These are phyloP conservation scores for Petroica traversi DNA, from an alignment of 2,113 vertebrate genomes.

Conservation along the genomic window DNA sequence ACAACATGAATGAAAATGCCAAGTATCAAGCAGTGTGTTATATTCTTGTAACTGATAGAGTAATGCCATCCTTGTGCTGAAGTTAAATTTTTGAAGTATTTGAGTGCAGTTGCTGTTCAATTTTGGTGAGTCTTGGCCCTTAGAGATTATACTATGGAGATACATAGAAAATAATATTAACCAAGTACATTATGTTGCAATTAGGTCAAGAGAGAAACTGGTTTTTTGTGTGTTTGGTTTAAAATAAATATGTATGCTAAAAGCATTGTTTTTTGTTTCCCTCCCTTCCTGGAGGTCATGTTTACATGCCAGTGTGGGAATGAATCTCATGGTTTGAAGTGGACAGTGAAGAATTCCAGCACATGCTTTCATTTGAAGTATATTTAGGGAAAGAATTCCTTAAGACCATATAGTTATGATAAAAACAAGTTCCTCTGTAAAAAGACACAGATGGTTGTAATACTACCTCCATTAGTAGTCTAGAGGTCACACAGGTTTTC, in stretches of 20 bases:
- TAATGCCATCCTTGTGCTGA: neutral
- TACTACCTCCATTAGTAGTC: neutral
- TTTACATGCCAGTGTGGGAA: slow-evolving; percentile 66
- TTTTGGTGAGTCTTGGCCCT: neutral
- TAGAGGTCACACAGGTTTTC: neutral
- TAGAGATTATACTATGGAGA: neutral
- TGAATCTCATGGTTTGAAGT: slow-evolving; percentile 66
- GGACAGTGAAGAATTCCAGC: slow-evolving; percentile 60
- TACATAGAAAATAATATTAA: neutral
- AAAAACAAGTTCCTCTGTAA: neutral
- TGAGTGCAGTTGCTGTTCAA: neutral
- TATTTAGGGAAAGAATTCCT: slow-evolving; percentile 59
- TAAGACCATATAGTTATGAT: neutral
- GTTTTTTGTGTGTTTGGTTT: neutral
- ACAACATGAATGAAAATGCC: neutral
- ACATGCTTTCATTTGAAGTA: slow-evolving; percentile 59
- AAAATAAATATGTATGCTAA: neutral
- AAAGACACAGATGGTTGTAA: neutral
- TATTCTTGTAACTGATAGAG: neutral
- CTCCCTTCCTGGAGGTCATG: slow-evolving; percentile 51
- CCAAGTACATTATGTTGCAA: neutral
- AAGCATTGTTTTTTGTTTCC: neutral
- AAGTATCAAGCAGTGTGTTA: neutral
- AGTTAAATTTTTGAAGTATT: neutral
- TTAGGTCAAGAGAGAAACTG: neutral